These are phyloP conservation scores for Apodemus sylvaticus DNA, from an alignment of 2,113 vertebrate genomes.

Conservation along the genomic window DNA sequence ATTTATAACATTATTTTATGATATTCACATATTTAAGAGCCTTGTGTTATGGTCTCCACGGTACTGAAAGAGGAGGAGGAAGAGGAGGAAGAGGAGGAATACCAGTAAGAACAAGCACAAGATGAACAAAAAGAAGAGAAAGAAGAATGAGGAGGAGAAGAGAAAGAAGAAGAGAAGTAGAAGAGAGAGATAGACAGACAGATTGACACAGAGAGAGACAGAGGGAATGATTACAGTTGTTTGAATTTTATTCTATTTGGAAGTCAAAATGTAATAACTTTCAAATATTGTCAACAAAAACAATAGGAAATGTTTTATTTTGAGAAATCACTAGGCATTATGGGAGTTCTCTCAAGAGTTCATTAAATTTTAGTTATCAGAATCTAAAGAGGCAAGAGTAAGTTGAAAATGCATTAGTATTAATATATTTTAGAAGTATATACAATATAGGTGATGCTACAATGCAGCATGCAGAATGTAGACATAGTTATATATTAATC, in stretches of 20 bases:
- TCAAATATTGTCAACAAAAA: neutral
- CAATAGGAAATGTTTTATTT: neutral
- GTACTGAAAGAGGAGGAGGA: neutral
- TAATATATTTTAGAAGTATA: neutral
- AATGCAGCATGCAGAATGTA: neutral
- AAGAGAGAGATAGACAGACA: too few species aligned
- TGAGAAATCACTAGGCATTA: neutral
- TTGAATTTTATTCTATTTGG: constrained; percentile 15
- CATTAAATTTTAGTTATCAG: neutral
- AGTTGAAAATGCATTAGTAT: neutral
- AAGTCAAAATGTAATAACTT: neutral
- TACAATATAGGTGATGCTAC: neutral
- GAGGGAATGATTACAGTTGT: neutral
- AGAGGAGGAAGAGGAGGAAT: neutral
- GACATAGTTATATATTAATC: neutral
- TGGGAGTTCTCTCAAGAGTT: neutral
- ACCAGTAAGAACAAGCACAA: neutral
- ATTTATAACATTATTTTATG: neutral
- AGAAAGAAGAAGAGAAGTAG: neutral
- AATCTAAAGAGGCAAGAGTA: neutral
- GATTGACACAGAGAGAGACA: neutral
- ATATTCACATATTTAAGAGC: neutral
- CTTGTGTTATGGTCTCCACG: neutral
- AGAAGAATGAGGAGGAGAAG: too few species aligned
- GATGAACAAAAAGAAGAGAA: too few species aligned